Conservation (phyloP, 2,113 vertebrate genomes). For the Gymnobelideus leadbeateri region DNA sequence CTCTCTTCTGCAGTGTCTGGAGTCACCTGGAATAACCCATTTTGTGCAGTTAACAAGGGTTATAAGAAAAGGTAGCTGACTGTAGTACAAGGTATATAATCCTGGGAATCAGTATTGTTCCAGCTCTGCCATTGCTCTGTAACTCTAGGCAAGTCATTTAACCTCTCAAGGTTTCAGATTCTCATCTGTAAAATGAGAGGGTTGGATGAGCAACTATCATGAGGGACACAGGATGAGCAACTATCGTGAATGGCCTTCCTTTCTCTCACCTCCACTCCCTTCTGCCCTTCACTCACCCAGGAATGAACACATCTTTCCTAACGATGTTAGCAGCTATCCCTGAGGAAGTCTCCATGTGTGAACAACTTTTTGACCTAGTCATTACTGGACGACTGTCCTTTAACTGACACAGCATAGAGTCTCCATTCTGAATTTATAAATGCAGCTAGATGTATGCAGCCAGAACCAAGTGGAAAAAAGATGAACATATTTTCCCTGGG, state of each 20-base stretch:
- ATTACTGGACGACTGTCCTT: neutral
- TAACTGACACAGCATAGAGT: neutral
- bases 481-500: neutral
- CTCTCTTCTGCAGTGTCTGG: neutral
- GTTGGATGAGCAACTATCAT: neutral
- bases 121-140: constrained; percentile 11
- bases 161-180: neutral
- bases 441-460: neutral
- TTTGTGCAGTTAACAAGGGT: neutral
- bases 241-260: neutral
- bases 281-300: neutral
- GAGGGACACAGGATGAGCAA: neutral
- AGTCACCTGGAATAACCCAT: neutral
- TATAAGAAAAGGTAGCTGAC: neutral
- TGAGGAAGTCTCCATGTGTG: neutral
- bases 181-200: neutral
- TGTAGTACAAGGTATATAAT: neutral
- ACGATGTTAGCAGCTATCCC: neutral
- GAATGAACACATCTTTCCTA: neutral
- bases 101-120: neutral
- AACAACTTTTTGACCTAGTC: neutral
- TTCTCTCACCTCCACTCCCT: neutral
- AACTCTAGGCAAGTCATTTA: neutral
- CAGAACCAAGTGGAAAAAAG: neutral
- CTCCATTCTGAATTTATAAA: neutral